Evolutionary conservation across 2,888 invertebrate genomes (phyloP).

Genomic region (Ptychoptera albimana): DNA sequence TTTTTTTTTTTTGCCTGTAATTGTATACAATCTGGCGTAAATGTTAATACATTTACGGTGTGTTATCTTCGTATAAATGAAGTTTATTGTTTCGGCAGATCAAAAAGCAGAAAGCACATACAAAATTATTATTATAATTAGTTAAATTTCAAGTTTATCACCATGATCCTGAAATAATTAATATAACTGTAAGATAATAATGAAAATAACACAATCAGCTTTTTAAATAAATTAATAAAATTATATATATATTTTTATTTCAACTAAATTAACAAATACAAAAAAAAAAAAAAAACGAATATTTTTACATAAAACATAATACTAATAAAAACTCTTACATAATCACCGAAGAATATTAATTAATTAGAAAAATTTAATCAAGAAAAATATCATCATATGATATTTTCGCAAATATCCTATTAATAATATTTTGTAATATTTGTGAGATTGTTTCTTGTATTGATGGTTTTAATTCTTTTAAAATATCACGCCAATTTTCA

Average conservation of each 20-base stretch:
- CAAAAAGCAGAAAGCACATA: too few relatives aligned
- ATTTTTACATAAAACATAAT: background rate
- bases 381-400: conserved; percentile 22
- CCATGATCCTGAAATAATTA: too few relatives aligned
- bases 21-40: too few relatives aligned
- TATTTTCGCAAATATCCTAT: conserved; percentile 24
- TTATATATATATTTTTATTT: background rate
- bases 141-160: too few relatives aligned
- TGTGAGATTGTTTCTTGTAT: conserved; percentile 22
- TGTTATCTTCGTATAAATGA: too few relatives aligned
- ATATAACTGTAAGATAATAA: too few relatives aligned
- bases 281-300: background rate
- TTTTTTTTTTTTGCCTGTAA: too few relatives aligned
- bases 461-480: conserved; percentile 23
- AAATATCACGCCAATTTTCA: conserved; percentile 32
- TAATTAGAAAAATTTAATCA: background rate
- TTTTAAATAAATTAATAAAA: background rate
- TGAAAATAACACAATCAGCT: too few relatives aligned
- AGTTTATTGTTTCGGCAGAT: too few relatives aligned
- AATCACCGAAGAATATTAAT: background rate
- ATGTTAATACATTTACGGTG: too few relatives aligned
- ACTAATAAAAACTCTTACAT: background rate
- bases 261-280: background rate
- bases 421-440: conserved; percentile 21
- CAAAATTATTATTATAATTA: too few relatives aligned